A percentile compares a stretch with the other conserved stretches of the same genome.
These are phyloP conservation scores for Pyrochroa serraticornis DNA, from an alignment of 2,888 invertebrate species.

Conservation along the genomic window DNA sequence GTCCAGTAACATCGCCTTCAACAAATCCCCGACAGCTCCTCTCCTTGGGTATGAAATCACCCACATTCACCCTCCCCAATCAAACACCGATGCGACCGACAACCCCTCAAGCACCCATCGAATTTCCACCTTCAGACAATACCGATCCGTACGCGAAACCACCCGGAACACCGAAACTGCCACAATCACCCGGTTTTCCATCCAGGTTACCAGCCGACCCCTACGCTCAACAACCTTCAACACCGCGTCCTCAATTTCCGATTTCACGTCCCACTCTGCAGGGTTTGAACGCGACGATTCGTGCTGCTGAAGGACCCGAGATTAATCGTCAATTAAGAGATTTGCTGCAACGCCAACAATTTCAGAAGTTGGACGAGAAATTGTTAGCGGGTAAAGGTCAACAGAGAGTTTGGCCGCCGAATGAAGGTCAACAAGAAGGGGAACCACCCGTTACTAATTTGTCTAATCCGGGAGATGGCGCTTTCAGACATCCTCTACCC, in stretches of 20 bases:
- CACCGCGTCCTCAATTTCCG: constrained; percentile 62
- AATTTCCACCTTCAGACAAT: constrained; percentile 42
- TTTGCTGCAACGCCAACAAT: constrained; percentile 75
- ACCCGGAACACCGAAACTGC: constrained; percentile 63
- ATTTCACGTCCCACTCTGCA: constrained; percentile 41
- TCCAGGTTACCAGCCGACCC: constrained; percentile 54
- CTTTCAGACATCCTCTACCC: constrained; percentile 74
- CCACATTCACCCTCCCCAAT: constrained; percentile 44
- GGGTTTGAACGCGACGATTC: constrained; percentile 38
- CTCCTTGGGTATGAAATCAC: constrained; percentile 50
- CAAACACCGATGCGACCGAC: constrained; percentile 46
- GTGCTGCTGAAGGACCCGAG: constrained; percentile 58
- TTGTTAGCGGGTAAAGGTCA: constrained; percentile 52
- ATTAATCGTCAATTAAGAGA: constrained; percentile 80
- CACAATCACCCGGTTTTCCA: constrained; percentile 39
- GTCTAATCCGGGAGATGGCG: constrained; percentile 63
- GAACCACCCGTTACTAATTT: constrained; percentile 41
- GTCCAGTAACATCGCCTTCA: constrained; percentile 48
- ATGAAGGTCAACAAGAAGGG: constrained; percentile 45
- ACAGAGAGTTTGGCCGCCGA: constrained; percentile 64
- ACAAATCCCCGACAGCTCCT: constrained; percentile 49
- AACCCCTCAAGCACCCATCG: constrained; percentile 42
- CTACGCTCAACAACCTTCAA: constrained; percentile 63
- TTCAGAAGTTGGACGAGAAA: constrained; percentile 63
- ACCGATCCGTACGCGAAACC: constrained; percentile 62